Percentiles rank a stretch among this genome's conserved stretches.
Conservation (phyloP, 1,140 invertebrate genomes). For the Charaxes varanes region DNA sequence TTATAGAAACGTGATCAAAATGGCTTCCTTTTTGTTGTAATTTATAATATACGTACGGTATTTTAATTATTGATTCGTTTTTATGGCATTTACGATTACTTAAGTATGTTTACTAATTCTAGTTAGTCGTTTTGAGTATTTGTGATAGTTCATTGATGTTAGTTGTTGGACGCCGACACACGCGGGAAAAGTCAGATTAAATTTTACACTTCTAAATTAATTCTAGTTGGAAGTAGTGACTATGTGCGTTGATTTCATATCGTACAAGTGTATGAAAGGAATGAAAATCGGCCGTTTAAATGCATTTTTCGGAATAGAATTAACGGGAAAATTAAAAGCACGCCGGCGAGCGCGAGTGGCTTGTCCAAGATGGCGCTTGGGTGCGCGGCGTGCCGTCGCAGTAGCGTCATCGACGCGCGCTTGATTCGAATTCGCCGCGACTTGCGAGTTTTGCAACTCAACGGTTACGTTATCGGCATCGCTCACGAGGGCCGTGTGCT, state of each 20-base stretch:
- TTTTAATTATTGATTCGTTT: neutral
- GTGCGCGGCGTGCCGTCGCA: constrained; percentile 69
- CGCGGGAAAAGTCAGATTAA: constrained; percentile 52
- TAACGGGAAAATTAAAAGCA: constrained; percentile 55
- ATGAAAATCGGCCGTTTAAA: constrained; percentile 5
- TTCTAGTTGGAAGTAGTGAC: neutral
- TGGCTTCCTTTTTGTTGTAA: constrained; percentile 59
- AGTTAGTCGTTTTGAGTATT: constrained; percentile 14
- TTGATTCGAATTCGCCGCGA: constrained; percentile 60
- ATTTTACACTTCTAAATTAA: neutral
- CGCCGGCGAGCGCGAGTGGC: constrained; percentile 45
- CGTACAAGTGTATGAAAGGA: neutral
- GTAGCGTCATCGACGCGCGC: constrained; percentile 58
- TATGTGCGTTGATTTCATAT: neutral
- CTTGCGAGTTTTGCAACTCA: constrained; percentile 57
- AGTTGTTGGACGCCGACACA: constrained; percentile 45
- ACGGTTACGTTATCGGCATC: constrained; percentile 59
- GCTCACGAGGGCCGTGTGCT: constrained; percentile 47
- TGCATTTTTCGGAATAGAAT: constrained; percentile 19
- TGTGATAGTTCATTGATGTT: constrained; percentile 30
- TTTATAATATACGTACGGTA: neutral
- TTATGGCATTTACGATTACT: neutral
- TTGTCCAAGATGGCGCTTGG: constrained; percentile 61
- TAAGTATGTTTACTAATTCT: constrained; percentile 8
- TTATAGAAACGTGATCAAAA: constrained; percentile 66